Evolutionary conservation across 2,888 invertebrate genomes (phyloP), one percentile per base, ranked within the genome.

Genomic region (Hirtodrosophila duncani): DNA sequence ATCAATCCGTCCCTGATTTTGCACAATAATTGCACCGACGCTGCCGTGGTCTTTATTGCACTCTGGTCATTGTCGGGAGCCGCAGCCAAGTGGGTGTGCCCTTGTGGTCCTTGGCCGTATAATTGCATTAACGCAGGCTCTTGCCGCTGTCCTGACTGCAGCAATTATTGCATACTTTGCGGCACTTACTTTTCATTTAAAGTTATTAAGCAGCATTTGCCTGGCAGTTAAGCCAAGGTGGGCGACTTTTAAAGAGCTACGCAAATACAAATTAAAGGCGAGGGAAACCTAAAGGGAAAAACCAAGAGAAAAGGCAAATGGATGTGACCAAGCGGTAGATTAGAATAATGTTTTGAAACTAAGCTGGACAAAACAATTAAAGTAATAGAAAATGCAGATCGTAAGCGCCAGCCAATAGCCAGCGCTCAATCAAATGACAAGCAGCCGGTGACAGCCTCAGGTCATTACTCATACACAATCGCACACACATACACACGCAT

Each of bases 111-210:
- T 37, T 27, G 27, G 34, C 33, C 17, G 43, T n/a, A n/a, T 44
- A 59, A 39, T 44, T 51, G 64, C 39, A 39, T 37, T 14, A 50
- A 53, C 46, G 24, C 55, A 31, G 67, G 48, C 52, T n/a, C n/a
- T 37, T 14, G 52, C 59, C 46, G 24, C 55, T 31, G 67, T 44
- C 52, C 30, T 7, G 33, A 59, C 52, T 56, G 58, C 58, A 50
- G 56, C 64, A 78, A 78, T 74, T 68, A 78, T 67, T 67, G 67
- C 74, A 68, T 78, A 71, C 75, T 75, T 77, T 68, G 62, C 50
- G 66, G 61, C 67, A 60, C 59, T 66, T 70, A 57, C 49, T 70
- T 66, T 72, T 77, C 58, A 72, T 72, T 74, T 67, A 52, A 67
- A 67, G 61, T 79, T 77, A 77, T 80, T 72, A 66, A 66, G 44